Evolutionary conservation across 2,113 vertebrate genomes (phyloP).

Genomic region (Beaufortia kweichowensis): DNA sequence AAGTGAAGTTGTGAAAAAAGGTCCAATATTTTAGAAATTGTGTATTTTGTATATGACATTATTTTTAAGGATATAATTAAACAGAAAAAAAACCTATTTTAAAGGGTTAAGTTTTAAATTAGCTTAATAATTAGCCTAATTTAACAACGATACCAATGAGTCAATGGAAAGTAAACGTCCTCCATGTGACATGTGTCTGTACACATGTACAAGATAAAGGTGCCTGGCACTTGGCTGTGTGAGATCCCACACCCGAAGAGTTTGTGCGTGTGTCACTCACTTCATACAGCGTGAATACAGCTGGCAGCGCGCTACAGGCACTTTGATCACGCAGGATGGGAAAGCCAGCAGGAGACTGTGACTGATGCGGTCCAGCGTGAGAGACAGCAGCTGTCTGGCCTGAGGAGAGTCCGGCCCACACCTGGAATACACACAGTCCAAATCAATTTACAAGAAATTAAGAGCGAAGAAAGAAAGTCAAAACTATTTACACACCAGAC

Average conservation of each 20-base stretch:
- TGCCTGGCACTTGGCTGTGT: background rate
- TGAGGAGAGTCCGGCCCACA: constrained; percentile 77
- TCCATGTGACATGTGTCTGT: constrained; percentile 8
- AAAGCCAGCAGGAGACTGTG: constrained; percentile 87
- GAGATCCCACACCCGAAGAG: background rate
- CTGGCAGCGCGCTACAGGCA: constrained; percentile 90
- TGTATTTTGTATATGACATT: no score
- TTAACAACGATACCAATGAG: no score
- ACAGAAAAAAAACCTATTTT: no score
- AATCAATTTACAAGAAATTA: constrained; percentile 20
- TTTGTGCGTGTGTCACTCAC: constrained; percentile 71
- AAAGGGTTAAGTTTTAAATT: no score
- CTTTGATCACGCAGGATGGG: constrained; percentile 87
- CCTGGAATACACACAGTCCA: constrained; percentile 69
- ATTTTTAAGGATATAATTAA: no score
- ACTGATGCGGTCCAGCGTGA: constrained; percentile 84
- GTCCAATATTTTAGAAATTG: no score
- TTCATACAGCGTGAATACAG: constrained; percentile 93
- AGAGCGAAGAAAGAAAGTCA: constrained; percentile 11
- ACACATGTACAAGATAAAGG: background rate
- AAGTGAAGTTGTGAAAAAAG: no score
- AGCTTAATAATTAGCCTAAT: no score
- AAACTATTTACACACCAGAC: constrained; percentile 17
- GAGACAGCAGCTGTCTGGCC: constrained; percentile 81
- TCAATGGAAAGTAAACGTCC: background rate